phyloP scores from a whole-genome alignment of 2,797 vertebrate genomes.

The Triplophysa bombifrons region DNA sequence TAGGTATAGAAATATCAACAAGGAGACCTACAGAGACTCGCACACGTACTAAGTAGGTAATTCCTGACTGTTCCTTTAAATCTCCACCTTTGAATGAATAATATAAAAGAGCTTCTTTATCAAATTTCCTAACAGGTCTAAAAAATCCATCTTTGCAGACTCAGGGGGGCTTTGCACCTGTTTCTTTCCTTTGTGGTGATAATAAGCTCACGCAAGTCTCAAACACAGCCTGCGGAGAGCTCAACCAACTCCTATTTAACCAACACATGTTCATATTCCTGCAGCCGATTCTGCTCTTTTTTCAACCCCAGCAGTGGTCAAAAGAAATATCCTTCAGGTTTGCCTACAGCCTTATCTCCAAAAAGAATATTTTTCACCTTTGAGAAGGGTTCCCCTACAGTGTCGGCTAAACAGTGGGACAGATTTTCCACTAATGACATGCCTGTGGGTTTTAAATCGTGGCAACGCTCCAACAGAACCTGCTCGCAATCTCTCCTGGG shows the following conservation, averaged over 20 bases:
- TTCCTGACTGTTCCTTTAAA: not conserved
- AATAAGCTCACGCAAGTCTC: constrained; percentile 26
- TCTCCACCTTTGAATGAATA: not conserved
- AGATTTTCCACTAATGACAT: constrained; percentile 19
- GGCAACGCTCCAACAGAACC: not conserved
- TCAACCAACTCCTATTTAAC: constrained; percentile 10
- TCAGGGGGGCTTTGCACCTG: constrained; percentile 8
- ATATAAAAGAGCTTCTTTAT: not conserved
- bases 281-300: not conserved
- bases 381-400: not conserved
- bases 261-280: not conserved
- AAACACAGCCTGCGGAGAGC: not conserved
- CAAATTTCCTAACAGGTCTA: not conserved
- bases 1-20: too few species aligned
- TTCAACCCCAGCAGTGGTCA: not conserved
- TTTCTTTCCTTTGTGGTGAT: constrained; percentile 26
- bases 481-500: constrained; percentile 22
- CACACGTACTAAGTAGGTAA: too few species aligned
- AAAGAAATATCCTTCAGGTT: constrained; percentile 2
- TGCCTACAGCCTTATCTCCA: not conserved
- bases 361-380: not conserved
- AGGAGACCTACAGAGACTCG: too few species aligned
- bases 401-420: not conserved
- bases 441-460: not conserved
- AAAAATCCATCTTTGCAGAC: constrained; percentile 17